Evolutionary conservation across 1,140 invertebrate genomes (phyloP).

Genomic region (Aporrectodea caliginosa): DNA sequence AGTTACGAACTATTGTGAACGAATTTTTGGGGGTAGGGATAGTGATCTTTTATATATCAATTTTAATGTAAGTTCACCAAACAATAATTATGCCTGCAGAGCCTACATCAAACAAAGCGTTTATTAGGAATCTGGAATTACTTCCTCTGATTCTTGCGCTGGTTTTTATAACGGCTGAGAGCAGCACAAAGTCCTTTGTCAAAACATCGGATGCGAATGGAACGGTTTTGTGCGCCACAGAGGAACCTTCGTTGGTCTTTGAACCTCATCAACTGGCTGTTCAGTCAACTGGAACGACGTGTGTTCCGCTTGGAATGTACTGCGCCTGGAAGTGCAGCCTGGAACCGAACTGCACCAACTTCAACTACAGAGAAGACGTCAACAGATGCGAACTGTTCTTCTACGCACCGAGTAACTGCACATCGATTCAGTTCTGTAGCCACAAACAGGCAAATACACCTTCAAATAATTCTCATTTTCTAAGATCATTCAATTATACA

Average conservation of each 20-base stretch:
- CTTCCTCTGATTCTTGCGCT: no score
- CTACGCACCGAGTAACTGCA: background rate
- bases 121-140: no score
- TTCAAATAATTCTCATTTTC: no score
- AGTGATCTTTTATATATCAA: no score
- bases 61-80: no score
- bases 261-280: background rate
- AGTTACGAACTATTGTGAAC: no score
- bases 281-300: background rate
- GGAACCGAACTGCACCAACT: background rate
- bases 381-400: background rate
- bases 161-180: no score
- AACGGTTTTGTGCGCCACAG: background rate
- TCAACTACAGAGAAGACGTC: background rate
- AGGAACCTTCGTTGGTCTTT: background rate
- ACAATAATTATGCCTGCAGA: no score
- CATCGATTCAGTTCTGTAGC: background rate
- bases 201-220: background rate
- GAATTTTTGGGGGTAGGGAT: no score
- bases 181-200: no score
- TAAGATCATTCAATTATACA: no score
- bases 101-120: no score
- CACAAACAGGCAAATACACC: background rate
- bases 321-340: background rate
- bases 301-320: background rate